Evolutionary conservation across 2,797 vertebrate genomes (phyloP).

Genomic region (Pangasius krempfi): DNA sequence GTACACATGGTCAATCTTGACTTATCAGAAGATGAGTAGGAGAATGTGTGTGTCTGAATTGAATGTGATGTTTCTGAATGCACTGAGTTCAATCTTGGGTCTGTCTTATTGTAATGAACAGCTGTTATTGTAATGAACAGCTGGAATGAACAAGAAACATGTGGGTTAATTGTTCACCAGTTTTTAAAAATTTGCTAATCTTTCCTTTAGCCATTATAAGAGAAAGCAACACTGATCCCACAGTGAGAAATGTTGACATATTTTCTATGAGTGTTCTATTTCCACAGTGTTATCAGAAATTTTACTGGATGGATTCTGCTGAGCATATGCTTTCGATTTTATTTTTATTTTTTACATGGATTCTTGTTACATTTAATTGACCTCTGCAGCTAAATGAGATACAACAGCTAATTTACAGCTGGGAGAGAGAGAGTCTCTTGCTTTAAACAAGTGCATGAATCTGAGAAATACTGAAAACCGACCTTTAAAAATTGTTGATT

Average conservation of each 20-base stretch:
- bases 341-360: neutral
- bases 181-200: neutral
- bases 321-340: neutral
- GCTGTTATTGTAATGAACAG: neutral
- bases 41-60: neutral
- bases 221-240: neutral
- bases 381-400: neutral
- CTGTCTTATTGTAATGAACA: neutral
- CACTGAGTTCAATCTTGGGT: neutral
- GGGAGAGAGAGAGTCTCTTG: neutral
- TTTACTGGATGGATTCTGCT: neutral
- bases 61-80: too few species aligned
- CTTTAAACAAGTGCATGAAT: neutral
- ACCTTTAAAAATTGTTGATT: neutral
- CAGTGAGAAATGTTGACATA: neutral
- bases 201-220: neutral
- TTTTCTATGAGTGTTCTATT: neutral
- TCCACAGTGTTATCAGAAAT: neutral
- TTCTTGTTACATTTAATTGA: conserved; percentile 2
- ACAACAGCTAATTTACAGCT: neutral
- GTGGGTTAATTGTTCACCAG: neutral
- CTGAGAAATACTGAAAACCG: neutral
- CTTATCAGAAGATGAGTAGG: neutral
- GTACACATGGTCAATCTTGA: neutral
- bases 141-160: neutral